Percentiles rank a stretch among this genome's conserved stretches.
Evolutionary conservation across 2,797 vertebrate species (phyloP).

Genomic region (Hapalemur alaotrensis): DNA sequence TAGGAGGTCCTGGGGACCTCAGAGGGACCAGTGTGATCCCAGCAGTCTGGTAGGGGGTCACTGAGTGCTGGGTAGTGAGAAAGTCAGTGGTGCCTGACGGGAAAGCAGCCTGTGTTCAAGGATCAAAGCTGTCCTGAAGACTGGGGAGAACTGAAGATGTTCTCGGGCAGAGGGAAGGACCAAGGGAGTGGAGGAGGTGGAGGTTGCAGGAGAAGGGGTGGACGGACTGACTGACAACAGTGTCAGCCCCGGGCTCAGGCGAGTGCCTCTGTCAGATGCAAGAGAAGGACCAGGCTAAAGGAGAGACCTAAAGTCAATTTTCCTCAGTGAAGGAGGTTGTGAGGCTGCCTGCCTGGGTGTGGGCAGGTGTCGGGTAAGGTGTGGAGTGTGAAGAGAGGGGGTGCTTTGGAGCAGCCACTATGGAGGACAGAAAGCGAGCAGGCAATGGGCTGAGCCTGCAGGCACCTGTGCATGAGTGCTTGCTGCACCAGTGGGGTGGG

Average conservation of each 20-base stretch:
- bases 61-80: background rate
- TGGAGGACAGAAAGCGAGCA: background rate
- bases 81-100: background rate
- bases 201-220: background rate
- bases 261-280: background rate
- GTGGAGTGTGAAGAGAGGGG: background rate
- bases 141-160: background rate
- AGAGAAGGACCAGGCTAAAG: background rate
- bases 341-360: background rate
- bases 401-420: background rate
- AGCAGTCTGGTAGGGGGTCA: background rate
- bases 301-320: background rate
- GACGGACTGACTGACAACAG: background rate
- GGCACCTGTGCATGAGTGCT: rapidly evolving
- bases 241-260: no score
- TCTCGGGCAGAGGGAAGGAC: background rate
- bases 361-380: background rate
- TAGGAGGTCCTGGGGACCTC: background rate
- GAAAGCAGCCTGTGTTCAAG: background rate
- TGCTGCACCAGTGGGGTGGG: no score
- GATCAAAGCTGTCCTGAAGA: background rate
- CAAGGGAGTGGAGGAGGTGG: background rate
- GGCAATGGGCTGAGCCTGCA: rapidly evolving
- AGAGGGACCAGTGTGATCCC: background rate
- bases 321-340: background rate